Percentiles rank a stretch among this genome's conserved stretches.
These are phyloP conservation scores for Centruroides sculpturatus DNA, from an alignment of 1,140 invertebrate genomes.

Conservation along the genomic window DNA sequence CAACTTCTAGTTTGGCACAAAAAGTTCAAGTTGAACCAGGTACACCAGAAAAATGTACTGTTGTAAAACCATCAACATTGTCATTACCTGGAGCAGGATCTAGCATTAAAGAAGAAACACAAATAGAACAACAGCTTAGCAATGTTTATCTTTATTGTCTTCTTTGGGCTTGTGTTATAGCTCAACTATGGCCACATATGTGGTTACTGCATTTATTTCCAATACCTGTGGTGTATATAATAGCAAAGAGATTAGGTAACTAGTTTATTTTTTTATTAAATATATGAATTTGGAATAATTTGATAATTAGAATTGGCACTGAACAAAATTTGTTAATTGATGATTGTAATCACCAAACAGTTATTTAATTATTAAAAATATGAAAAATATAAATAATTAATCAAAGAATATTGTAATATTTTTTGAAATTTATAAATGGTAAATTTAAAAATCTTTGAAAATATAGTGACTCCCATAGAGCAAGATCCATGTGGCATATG, in stretches of 20 bases:
- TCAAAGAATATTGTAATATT: too few relatives aligned
- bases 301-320: too few relatives aligned
- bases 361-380: too few relatives aligned
- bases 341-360: too few relatives aligned
- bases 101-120: neutral
- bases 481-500: too few relatives aligned
- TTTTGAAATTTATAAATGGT: too few relatives aligned
- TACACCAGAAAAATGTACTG: conserved; percentile 5
- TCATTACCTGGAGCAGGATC: neutral
- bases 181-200: conserved; percentile 52
- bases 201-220: conserved; percentile 51
- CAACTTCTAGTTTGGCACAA: neutral
- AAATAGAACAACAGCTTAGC: conserved; percentile 26
- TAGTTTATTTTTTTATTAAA: too few relatives aligned
- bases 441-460: too few relatives aligned
- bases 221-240: conserved; percentile 46
- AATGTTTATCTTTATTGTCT: conserved; percentile 49
- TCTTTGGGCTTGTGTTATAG: conserved; percentile 48
- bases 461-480: too few relatives aligned
- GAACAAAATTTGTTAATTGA: too few relatives aligned
- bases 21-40: conserved; percentile 14
- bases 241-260: conserved; percentile 10
- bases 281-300: too few relatives aligned
- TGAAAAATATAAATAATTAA: too few relatives aligned
- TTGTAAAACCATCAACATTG: neutral